A percentile compares a stretch with the other conserved stretches of the same genome.
Evolutionary conservation across 2,797 vertebrate species (phyloP).

Genomic region (Anguilla megastoma): DNA sequence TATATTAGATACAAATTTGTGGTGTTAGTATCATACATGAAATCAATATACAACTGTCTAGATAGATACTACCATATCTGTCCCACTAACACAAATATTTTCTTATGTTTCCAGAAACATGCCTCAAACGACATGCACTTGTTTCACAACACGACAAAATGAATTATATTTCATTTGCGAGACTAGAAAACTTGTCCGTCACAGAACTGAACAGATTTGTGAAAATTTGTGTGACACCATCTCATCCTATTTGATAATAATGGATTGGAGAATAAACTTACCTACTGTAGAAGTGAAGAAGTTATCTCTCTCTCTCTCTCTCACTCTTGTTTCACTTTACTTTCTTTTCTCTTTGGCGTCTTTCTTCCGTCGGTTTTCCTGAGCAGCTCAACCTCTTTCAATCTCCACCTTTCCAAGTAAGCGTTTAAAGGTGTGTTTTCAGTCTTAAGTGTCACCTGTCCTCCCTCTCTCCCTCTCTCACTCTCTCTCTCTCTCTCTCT

Average conservation of each 20-base stretch:
- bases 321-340: neutral
- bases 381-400: neutral
- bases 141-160: neutral
- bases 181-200: no score
- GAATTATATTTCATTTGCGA: neutral
- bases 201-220: neutral
- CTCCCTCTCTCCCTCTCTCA: neutral
- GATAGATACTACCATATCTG: no score
- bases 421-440: neutral
- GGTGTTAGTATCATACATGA: neutral
- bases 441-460: neutral
- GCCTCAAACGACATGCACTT: neutral
- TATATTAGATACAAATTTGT: neutral
- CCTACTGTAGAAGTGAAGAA: neutral
- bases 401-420: neutral
- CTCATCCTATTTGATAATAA: neutral
- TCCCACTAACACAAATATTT: neutral
- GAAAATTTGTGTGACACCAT: neutral
- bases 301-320: neutral
- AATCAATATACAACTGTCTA: neutral
- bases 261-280: conserved; percentile 13
- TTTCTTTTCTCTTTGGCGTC: neutral
- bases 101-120: neutral
- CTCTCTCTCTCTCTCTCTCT: neutral
- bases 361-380: neutral